Evolutionary conservation across 2,888 invertebrate species (phyloP).

Genomic region (Prenolepis imparis): DNA sequence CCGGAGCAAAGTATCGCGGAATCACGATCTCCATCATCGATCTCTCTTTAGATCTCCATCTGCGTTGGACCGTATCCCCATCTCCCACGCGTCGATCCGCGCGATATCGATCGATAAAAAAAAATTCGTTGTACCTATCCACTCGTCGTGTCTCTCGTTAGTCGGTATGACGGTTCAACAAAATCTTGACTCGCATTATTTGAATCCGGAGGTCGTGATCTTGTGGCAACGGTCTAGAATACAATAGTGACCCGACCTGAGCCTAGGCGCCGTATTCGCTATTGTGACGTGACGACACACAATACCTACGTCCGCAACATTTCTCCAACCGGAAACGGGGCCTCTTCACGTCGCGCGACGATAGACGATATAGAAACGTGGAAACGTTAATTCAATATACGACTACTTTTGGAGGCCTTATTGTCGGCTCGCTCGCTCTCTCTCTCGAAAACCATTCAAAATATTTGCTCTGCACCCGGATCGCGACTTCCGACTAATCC

Average conservation of each 20-base stretch:
- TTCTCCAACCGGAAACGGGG: slow-evolving; percentile 70
- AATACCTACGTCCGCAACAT: slow-evolving; percentile 52
- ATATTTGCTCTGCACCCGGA: slow-evolving; percentile 68
- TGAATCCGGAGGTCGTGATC: slow-evolving; percentile 69
- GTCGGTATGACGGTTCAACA: slow-evolving; percentile 71
- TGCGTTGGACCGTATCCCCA: slow-evolving; percentile 26
- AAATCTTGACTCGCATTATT: slow-evolving; percentile 71
- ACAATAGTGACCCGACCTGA: slow-evolving; percentile 67
- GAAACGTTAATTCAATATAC: slow-evolving; percentile 64
- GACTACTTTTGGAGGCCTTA: slow-evolving; percentile 14
- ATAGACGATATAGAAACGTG: slow-evolving; percentile 41
- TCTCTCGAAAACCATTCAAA: slow-evolving; percentile 59
- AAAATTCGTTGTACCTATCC: slow-evolving; percentile 42
- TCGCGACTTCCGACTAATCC: slow-evolving; percentile 59
- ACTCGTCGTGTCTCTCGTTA: slow-evolving; percentile 67
- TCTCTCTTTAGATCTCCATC: slow-evolving; percentile 49
- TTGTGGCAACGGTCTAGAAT: slow-evolving; percentile 60
- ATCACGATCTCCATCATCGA: slow-evolving; percentile 58
- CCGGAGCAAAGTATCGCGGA: slow-evolving; percentile 22
- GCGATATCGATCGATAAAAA: slow-evolving; percentile 65
- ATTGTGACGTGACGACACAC: slow-evolving; percentile 60
- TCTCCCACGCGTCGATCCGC: slow-evolving; percentile 24
- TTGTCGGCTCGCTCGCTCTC: not conserved
- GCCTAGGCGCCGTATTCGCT: slow-evolving; percentile 61
- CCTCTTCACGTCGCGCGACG: slow-evolving; percentile 35